Evolutionary conservation across 2,888 invertebrate genomes (phyloP), one percentile per base, ranked within the genome.

Genomic region (Cyaniris semiargus): DNA sequence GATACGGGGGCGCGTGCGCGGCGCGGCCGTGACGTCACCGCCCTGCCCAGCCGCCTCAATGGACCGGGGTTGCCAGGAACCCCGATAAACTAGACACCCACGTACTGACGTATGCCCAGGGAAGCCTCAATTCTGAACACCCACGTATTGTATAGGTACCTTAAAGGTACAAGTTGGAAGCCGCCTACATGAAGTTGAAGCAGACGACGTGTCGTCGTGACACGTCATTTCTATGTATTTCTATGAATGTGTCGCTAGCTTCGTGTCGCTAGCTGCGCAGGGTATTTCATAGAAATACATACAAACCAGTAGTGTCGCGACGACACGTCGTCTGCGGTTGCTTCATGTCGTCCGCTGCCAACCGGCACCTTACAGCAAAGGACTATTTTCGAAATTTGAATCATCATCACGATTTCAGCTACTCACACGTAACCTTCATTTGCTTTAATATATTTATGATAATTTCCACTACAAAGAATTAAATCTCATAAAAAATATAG

Each of bases 1-100:
- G 93, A 94, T 94, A 94, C 88, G 80, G 83, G 88, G 86, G 91
- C 93, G 93, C 94, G 83, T 90, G 92, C 93, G 94, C 87, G 90
- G 86, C 85, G 86, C 81, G 84, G 84, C 84, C 82, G 90, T 89
- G 90, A 90, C 92, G 92, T 91, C 91, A 91, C 88, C 81, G 80
- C 79, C 80, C 83, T 87, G 88, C 89, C 89, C 88, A 90, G 89
- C 85, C 90, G 89, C 87, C 84, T 84, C 85, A 85, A 84, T 84
- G 83, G 81, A 82, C 82, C 82, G 80, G 80, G 83, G 81, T 79
- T 80, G 81, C 80, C 81, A 66, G 66, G 27, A 6, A 66, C 15
- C 27, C 15, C 31, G 27, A 66, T 5, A 31, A 15, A 15, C 66
- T 66, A 15, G 23, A 66, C 66, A 66, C 66, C 27, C 27, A 31